phyloP scores from a whole-genome alignment of 64 coral and sea anemone genomes.

The Trachythela sp. region DNA sequence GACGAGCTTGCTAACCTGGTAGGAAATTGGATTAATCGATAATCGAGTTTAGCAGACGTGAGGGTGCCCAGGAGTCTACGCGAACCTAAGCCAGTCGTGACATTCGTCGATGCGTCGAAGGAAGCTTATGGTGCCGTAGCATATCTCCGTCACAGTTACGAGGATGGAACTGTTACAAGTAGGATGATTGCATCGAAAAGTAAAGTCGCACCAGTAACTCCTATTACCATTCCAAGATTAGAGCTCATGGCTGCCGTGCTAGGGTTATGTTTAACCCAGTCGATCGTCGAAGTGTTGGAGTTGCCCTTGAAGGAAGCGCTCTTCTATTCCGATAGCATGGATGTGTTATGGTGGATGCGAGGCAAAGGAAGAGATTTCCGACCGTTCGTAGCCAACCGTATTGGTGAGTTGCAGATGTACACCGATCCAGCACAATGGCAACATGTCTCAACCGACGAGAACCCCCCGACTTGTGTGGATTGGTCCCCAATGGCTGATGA shows the following conservation, averaged over 20 bases:
- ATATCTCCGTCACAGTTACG: conserved; percentile 31
- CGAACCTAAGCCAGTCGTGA: conserved; percentile 15
- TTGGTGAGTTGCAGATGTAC: conserved; percentile 22
- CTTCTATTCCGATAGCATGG: conserved; percentile 39
- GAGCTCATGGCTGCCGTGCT: conserved; percentile 59
- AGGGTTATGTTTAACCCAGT: conserved; percentile 37
- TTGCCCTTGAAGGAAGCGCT: conserved; percentile 6
- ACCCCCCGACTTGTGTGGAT: conserved; percentile 35
- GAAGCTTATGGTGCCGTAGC: conserved; percentile 42
- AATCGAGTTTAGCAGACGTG: neutral
- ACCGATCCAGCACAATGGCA: conserved; percentile 45
- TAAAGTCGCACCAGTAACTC: conserved; percentile 37
- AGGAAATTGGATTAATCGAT: neutral
- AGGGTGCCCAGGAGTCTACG: neutral
- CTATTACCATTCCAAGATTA: conserved; percentile 46
- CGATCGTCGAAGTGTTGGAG: neutral
- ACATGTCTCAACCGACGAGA: conserved; percentile 22
- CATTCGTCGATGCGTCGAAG: conserved; percentile 50
- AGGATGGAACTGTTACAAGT: neutral
- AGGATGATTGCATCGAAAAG: conserved; percentile 36
- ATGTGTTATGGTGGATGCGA: conserved; percentile 49
- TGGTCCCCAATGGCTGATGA: neutral
- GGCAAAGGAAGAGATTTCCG: conserved; percentile 33
- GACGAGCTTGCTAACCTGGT: neutral
- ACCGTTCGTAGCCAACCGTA: conserved; percentile 33